phyloP scores from a whole-genome alignment of 2,113 vertebrate genomes.

The Centropus unirufus region DNA sequence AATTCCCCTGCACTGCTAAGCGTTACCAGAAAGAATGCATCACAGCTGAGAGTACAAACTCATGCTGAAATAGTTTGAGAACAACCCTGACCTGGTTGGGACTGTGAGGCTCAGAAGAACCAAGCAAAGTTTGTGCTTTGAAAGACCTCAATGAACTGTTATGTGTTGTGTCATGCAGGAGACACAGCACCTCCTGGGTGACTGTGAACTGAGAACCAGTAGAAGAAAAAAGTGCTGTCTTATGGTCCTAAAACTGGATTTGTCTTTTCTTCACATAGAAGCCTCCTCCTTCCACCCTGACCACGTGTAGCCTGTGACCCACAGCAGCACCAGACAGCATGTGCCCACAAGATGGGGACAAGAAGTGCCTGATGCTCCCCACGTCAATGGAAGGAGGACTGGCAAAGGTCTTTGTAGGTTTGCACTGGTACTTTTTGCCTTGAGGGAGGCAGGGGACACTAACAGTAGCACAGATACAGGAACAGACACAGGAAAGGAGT shows the following conservation, averaged over 20 bases:
- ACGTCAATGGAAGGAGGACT: not conserved
- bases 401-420: not conserved
- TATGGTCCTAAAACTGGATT: not conserved
- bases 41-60: constrained; percentile 1
- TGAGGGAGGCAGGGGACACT: not conserved
- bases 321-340: not conserved
- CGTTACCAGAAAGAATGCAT: not conserved
- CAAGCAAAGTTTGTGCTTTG: not conserved
- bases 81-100: not conserved
- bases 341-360: not conserved
- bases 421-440: not conserved
- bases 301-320: not conserved
- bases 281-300: not conserved
- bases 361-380: not conserved
- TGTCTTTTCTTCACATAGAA: not conserved
- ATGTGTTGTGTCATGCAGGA: not conserved
- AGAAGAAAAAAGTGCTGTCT: not conserved
- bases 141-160: not conserved
- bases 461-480: not conserved
- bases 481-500: not conserved
- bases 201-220: not conserved
- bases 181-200: not conserved
- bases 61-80: not conserved
- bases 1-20: not conserved
- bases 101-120: not conserved